phyloP scores from a whole-genome alignment of 2,113 vertebrate species.

The Carettochelys insculpta region DNA sequence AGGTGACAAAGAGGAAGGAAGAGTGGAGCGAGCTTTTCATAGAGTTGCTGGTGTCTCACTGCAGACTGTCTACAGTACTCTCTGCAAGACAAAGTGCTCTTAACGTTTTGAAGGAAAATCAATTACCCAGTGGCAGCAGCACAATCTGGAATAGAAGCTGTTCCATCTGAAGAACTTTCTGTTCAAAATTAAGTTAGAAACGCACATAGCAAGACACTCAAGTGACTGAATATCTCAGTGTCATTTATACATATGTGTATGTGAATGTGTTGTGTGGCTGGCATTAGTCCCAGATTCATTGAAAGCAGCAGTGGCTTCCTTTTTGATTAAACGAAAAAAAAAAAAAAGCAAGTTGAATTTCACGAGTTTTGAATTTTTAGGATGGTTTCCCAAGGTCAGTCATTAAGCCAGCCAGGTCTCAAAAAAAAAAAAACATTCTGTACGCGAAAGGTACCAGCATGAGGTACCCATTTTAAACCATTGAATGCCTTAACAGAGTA shows the following conservation, averaged over 20 bases:
- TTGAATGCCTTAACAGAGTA: not conserved
- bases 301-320: not conserved
- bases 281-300: conserved; percentile 18
- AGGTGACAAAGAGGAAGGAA: not conserved
- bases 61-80: not conserved
- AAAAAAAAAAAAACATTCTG: not conserved
- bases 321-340: not conserved
- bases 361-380: conserved; percentile 18
- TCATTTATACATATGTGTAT: not conserved
- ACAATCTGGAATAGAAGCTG: not conserved
- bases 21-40: not conserved
- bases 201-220: conserved; percentile 32
- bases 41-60: not conserved
- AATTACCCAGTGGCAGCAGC: conserved; percentile 13
- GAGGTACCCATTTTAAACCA: not conserved
- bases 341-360: not conserved
- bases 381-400: not conserved
- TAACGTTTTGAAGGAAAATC: conserved; percentile 22
- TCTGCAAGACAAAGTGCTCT: not conserved
- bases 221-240: not conserved
- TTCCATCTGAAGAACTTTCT: conserved; percentile 18
- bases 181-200: conserved; percentile 51
- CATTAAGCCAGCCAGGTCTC: not conserved
- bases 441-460: not conserved
- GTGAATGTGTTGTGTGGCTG: not conserved